phyloP scores from a whole-genome alignment of 2,888 invertebrate species.

The Atherix ibis region DNA sequence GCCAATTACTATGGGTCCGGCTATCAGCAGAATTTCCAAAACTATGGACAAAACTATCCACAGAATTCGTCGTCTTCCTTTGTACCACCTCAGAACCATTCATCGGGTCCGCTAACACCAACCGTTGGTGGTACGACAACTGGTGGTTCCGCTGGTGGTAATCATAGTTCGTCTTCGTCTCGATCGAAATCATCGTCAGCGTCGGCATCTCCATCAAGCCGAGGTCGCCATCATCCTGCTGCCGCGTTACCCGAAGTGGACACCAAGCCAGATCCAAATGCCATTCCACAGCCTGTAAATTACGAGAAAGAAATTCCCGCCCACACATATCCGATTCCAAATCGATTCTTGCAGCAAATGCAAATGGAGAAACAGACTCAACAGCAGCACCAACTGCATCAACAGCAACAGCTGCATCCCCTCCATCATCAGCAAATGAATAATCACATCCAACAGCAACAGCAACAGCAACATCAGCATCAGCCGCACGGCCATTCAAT shows the following conservation, averaged over 20 bases:
- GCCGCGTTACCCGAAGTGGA: slow-evolving; percentile 21
- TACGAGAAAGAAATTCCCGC: slow-evolving; percentile 33
- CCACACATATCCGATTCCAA: slow-evolving; percentile 32
- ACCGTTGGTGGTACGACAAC: neutral
- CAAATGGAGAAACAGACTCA: slow-evolving; percentile 2
- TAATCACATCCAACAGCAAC: neutral
- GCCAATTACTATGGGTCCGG: slow-evolving; percentile 9
- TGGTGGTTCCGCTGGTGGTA: too few species aligned
- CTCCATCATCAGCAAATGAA: slow-evolving; percentile 20
- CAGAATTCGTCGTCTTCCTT: slow-evolving; percentile 16
- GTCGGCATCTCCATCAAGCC: slow-evolving; percentile 10
- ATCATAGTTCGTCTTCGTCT: slow-evolving; percentile 12
- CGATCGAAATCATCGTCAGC: slow-evolving; percentile 13
- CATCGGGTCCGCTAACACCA: slow-evolving; percentile 16
- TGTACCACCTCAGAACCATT: slow-evolving; percentile 7
- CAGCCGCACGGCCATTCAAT: neutral
- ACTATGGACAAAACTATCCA: slow-evolving; percentile 12
- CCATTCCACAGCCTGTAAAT: slow-evolving; percentile 29
- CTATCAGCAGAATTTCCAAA: slow-evolving; percentile 11
- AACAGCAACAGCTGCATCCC: slow-evolving; percentile 1
- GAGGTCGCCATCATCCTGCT: slow-evolving; percentile 3
- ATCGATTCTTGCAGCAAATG: slow-evolving; percentile 19
- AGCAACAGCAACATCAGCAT: slow-evolving; percentile 1
- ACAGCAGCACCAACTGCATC: neutral
- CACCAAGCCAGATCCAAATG: slow-evolving; percentile 27